These are phyloP conservation scores for Platycnemis pennipes DNA, from an alignment of 2,888 invertebrate species.

Conservation along the genomic window DNA sequence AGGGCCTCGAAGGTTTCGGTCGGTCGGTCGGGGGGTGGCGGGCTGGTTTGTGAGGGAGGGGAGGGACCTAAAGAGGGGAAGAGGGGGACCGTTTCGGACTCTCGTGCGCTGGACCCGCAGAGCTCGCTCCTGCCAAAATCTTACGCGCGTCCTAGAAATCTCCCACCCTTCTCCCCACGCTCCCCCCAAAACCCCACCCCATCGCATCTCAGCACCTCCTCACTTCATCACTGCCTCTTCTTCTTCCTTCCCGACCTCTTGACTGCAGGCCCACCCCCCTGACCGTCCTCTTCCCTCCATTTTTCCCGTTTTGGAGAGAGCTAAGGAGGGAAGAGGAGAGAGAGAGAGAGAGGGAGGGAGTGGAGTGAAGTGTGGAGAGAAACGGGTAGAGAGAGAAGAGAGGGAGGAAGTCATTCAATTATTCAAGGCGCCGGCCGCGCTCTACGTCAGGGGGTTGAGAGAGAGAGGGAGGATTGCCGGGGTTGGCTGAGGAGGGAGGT, in stretches of 20 bases:
- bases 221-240: not conserved
- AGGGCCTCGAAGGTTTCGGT: not conserved
- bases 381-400: not conserved
- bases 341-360: not conserved
- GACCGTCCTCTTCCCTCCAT: not conserved
- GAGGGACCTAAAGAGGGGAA: not conserved
- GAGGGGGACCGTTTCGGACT: not conserved
- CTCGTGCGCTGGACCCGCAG: not conserved
- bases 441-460: not conserved
- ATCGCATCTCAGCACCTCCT: no score
- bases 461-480: not conserved
- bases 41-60: not conserved
- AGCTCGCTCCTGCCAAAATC: not conserved
- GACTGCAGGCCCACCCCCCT: not conserved
- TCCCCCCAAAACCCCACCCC: not conserved
- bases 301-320: not conserved
- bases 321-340: not conserved
- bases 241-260: not conserved
- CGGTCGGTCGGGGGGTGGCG: not conserved
- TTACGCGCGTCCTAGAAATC: not conserved
- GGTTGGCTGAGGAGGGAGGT: not conserved
- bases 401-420: slow-evolving; percentile 10
- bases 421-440: slow-evolving; percentile 37
- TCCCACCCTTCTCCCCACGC: not conserved
- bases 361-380: not conserved